phyloP scores from a whole-genome alignment of 2,797 vertebrate genomes.

The Labeo calbasu region DNA sequence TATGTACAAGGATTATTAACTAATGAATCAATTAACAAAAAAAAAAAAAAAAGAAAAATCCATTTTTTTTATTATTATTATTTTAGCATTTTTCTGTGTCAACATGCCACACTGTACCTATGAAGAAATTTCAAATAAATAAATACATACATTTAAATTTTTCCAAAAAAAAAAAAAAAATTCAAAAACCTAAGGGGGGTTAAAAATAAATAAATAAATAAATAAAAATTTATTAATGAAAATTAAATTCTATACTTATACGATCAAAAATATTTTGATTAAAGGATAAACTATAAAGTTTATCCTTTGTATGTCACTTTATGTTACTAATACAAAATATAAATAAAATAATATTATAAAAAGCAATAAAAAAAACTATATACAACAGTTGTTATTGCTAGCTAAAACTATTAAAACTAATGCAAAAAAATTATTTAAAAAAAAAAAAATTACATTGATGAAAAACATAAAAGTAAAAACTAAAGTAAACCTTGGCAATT shows the following conservation, averaged over 20 bases:
- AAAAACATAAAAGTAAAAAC: neutral
- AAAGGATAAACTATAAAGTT: neutral
- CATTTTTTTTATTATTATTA: no score
- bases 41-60: no score
- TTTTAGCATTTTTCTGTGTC: neutral
- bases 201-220: no score
- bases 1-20: neutral
- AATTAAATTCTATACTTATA: neutral
- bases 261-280: neutral
- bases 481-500: neutral
- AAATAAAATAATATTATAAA: no score
- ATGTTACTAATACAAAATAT: neutral
- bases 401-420: neutral
- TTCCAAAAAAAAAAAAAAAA: no score
- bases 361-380: neutral
- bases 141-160: no score
- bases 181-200: no score
- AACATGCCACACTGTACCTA: neutral
- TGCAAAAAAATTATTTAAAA: no score
- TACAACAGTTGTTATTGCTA: neutral
- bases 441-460: no score
- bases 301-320: neutral
- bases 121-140: no score
- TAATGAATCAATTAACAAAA: neutral
- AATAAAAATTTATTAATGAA: neutral